Base-by-base conservation (phyloP, 2,113 vertebrate species). In the Rhipidura dahli region DNA sequence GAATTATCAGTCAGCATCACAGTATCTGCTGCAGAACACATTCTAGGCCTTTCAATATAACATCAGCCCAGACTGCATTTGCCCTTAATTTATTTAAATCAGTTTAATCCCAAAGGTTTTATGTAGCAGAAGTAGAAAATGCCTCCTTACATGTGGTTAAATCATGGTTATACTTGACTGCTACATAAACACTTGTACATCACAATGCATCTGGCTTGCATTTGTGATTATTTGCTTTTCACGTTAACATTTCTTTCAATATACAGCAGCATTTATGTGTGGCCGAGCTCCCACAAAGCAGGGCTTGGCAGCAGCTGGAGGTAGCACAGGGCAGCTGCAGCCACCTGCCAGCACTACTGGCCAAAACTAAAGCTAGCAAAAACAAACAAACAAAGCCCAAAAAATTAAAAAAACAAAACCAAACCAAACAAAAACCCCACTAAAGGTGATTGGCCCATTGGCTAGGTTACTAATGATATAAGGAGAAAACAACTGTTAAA, bases 271-370 rank as follows among this genome's bases (percentile, higher is more conserved):
- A 83, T 90, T 91, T 82, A 71, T 6, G 6, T 66, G 68, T 7
- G 9, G 33, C 50, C 35, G 30, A 83, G 70, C 53, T 93, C 53
- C 77, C 91, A 90, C 84, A 87, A 83, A 92, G 31, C 72, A 89
- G 77, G 71, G 68, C n/a, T 90, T 96, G 97, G 96, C 96, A 97
- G 93, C 89, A 94, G 90, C 61, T 92, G 66, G 81, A 75, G 31
- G 23, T 87, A 19, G 77, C 33, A 86, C 86, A 69, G 37, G 16
- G 49, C 57, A 90, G 88, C 83, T 56, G 21, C 76, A 86, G 68
- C 92, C 96, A 96, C 85, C 89, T 96, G 96, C 95, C 94, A 63
- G 30, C 30, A 27, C 80, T 96, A 94, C 88, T 93, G 91, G 63
- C 56, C 82, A 45, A 80, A 90, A 60, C 47, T 81, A 7, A 57